Conservation (phyloP, 2,797 vertebrate genomes). For the Semaprochilodus insignis region DNA sequence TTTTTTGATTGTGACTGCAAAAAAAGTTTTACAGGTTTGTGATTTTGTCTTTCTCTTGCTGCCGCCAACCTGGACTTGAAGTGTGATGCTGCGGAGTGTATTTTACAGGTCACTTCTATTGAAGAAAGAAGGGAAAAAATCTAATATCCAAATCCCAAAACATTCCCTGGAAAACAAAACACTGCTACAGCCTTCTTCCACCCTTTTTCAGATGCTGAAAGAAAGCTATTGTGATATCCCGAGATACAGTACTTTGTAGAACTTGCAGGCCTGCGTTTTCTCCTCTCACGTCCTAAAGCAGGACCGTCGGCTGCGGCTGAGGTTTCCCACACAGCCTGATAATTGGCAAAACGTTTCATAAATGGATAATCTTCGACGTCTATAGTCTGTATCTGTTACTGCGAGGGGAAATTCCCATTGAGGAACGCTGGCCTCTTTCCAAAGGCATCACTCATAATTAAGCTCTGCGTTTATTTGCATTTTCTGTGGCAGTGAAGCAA, state of each 20-base stretch:
- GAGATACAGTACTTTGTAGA: neutral
- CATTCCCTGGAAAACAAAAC: neutral
- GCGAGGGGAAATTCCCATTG: neutral
- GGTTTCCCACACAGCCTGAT: neutral
- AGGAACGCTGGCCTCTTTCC: neutral
- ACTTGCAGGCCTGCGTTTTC: neutral
- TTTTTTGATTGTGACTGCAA: too few species aligned
- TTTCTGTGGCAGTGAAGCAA: neutral
- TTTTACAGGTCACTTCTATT: too few species aligned
- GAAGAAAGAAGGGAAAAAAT: too few species aligned
- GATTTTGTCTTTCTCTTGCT: too few species aligned
- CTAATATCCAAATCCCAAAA: too few species aligned
- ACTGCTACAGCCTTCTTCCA: neutral
- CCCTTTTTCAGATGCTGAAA: neutral
- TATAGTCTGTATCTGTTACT: neutral
- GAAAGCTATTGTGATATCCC: neutral
- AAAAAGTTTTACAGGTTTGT: too few species aligned
- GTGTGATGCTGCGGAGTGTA: too few species aligned
- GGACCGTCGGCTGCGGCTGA: neutral
- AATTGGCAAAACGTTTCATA: conserved; percentile 1
- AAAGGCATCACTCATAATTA: neutral
- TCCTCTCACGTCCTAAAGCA: neutral
- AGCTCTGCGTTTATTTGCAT: neutral
- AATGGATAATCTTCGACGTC: neutral
- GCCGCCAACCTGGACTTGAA: too few species aligned